Percentiles rank a stretch among this genome's conserved stretches.
Evolutionary conservation across 2,888 invertebrate species (phyloP).

Genomic region (Eremobia ochroleuca): DNA sequence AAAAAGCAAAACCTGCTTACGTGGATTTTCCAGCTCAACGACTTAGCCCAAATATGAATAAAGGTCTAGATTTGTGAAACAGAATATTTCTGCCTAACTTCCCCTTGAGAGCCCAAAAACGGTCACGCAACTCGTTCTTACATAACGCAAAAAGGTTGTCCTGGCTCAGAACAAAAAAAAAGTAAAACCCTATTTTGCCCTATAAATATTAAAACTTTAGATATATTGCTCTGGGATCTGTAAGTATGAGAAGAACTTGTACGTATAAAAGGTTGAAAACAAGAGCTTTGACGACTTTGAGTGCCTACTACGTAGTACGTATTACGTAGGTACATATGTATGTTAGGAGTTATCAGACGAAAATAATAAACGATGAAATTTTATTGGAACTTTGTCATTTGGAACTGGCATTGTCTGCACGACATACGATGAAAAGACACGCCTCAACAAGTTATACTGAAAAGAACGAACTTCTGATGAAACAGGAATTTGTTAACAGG

Average conservation of each 20-base stretch:
- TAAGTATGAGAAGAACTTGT: conserved; percentile 11
- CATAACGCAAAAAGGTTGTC: conserved; percentile 45
- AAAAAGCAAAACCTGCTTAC: neutral
- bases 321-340: too few relatives aligned
- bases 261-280: conserved; percentile 17
- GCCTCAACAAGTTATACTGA: neutral
- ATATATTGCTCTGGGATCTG: conserved; percentile 28
- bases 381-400: conserved; percentile 6
- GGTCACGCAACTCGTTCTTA: conserved; percentile 48
- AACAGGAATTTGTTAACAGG: neutral
- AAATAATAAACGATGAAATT: conserved; percentile 13
- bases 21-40: conserved; percentile 8
- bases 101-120: conserved; percentile 54
- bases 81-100: conserved; percentile 55
- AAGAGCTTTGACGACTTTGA: conserved; percentile 7
- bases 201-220: conserved; percentile 50
- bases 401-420: conserved; percentile 5
- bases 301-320: neutral
- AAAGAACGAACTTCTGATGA: conserved; percentile 3
- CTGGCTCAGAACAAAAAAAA: conserved; percentile 20
- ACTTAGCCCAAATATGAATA: conserved; percentile 15
- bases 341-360: conserved; percentile 17
- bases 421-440: conserved; percentile 6
- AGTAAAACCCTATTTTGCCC: conserved; percentile 18
- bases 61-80: conserved; percentile 57